Evolutionary conservation across 2,888 invertebrate genomes (phyloP), one percentile per base, ranked within the genome.

Genomic region (Nebria brevicollis): DNA sequence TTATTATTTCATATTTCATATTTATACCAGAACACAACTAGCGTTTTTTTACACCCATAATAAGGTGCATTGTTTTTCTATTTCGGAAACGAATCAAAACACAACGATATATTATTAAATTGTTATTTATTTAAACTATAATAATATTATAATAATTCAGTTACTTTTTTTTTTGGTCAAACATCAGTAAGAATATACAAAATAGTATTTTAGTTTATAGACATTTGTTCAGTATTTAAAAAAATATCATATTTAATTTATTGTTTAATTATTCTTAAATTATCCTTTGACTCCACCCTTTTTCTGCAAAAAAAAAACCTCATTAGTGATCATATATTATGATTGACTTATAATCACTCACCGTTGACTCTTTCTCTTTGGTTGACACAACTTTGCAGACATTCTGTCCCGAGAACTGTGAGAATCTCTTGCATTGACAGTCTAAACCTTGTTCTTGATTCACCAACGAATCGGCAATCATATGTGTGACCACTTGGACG

Each of bases 401-500:
- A 80, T 88, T 88, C 54, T 77, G 65, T 0, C 87, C 89, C 0
- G 82, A 80, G 75, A 83, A 87, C 0, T 85, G 83, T 20, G 84
- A 84, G 2, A 83, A 77, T n/a, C 85, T 81, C 83, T 85, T 83
- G 83, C 89, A 89, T 77, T 87, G 86, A 86, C 93, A 93, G 82
- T 90, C 89, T 82, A 91, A 89, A 42, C 89, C 88, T 73, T 89
- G 82, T 77, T 87, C 88, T 41, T 89, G 86, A 13, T 86, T 87
- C 20, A 89, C 84, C 83, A 92, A 82, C 68, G 88, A 86, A 78
- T 90, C 88, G 65, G 87, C 87, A 85, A 92, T 89, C 83, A 90
- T 89, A 66, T 88, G 86, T 1, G 90, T 87, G 0, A 91, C 90
- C 0, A 93, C 90, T 85, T 91, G 91, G 41, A 93, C 84, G 89